Base-by-base conservation (phyloP, 2,888 invertebrate species). In the Mythimna ferrago region DNA sequence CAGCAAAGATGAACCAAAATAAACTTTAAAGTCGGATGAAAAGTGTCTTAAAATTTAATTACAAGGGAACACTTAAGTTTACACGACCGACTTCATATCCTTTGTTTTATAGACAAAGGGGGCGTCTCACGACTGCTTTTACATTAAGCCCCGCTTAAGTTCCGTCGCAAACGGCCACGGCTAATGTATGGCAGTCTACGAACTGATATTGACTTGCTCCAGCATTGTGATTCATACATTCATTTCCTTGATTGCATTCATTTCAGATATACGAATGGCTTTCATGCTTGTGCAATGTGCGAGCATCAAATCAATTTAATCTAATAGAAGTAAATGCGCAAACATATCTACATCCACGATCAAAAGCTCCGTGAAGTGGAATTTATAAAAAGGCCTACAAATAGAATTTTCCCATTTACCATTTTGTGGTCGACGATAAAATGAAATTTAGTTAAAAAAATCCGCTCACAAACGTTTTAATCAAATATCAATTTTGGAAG, bases 11-110 rank as follows among this genome's bases (percentile, higher is more conserved):
- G 14, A 51, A 68, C n/a, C 26, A 62, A 78, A 80, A 83, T 77
- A 69, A 74, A 72, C 67, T 73, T 77, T 82, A 66, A 84, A 83
- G 77, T 77, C 67, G 68, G 80, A 84, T 83, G 83, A 83, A 86
- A 87, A 88, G 86, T 84, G 84, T 83, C 87, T 85, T 88, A 81
- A 87, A 89, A 88, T 89, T 89, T 89, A 88, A 91, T 92, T 90
- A 91, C 87, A 86, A 87, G 84, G 62, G 87, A 87, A 88, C 88
- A 88, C 88, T 89, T 88, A 90, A 91, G 87, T 90, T 90, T 87
- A 88, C 87, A 88, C 86, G 88, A 86, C 76, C 84, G 88, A 86
- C 80, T 88, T 87, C 85, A 84, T 86, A 82, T 85, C 87, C 85
- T 86, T 91, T 89, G 90, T 91, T 88, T 87, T 84, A 83, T 75